Conservation (phyloP, 1,140 invertebrate species). For the Halotydeus destructor region DNA sequence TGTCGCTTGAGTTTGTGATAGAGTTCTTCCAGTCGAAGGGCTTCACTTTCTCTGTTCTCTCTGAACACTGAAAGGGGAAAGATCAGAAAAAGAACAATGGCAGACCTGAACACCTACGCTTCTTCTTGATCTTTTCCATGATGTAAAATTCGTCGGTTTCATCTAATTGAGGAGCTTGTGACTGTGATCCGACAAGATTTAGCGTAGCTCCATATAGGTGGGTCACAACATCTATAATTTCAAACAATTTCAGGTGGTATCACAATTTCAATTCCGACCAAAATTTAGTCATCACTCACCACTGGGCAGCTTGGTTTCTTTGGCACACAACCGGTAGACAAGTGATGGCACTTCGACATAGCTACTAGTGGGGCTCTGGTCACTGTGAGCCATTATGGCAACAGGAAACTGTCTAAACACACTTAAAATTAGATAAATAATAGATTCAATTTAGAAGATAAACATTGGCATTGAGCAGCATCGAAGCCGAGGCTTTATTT, state of each 20-base stretch:
- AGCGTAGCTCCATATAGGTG: conserved; percentile 3
- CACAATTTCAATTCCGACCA: neutral
- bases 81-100: neutral
- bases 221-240: conserved; percentile 3
- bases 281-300: neutral
- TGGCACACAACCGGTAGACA: conserved; percentile 6
- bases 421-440: no score
- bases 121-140: conserved; percentile 5
- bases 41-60: neutral
- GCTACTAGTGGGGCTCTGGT: no score
- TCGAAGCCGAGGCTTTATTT: no score
- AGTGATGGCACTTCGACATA: conserved; percentile 7
- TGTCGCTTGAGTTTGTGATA: conserved; percentile 9
- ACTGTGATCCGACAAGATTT: neutral
- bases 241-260: neutral
- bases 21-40: conserved; percentile 7
- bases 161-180: no score
- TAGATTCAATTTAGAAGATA: no score
- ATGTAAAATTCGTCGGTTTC: conserved; percentile 10
- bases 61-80: conserved; percentile 3
- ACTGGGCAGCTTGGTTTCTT: neutral
- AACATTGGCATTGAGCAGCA: no score
- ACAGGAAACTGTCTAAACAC: no score
- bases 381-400: no score
- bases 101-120: conserved; percentile 1